These are phyloP conservation scores for Drosophila emarginata DNA, from an alignment of 2,888 invertebrate species.

Conservation along the genomic window DNA sequence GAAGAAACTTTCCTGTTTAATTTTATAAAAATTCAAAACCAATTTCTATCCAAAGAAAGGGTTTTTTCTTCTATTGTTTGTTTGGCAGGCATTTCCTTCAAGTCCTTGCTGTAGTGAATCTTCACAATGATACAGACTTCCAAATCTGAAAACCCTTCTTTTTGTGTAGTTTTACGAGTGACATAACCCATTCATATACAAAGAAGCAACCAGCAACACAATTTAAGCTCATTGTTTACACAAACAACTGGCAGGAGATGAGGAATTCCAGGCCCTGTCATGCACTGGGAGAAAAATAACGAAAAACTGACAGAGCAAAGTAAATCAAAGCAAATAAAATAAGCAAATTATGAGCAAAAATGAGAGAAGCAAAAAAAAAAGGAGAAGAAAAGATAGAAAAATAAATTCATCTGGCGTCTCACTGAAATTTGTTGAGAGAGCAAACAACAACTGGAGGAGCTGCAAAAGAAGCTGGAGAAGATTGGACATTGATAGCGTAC, in stretches of 20 bases:
- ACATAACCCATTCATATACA: conserved; percentile 54
- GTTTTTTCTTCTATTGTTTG: not conserved
- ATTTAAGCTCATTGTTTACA: conserved; percentile 58
- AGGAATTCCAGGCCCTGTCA: conserved; percentile 12
- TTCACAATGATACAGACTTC: not conserved
- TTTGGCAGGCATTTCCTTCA: not conserved
- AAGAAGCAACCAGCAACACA: conserved; percentile 30
- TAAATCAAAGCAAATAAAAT: conserved; percentile 64
- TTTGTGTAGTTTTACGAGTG: conserved; percentile 51
- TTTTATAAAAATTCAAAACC: not conserved
- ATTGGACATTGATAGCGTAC: conserved; percentile 70
- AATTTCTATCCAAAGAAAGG: not conserved
- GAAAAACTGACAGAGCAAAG: not conserved
- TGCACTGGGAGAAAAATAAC: conserved; percentile 14
- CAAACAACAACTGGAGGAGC: conserved; percentile 12
- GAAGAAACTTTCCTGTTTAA: not conserved
- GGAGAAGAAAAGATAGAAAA: conserved; percentile 24
- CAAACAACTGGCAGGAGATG: not conserved
- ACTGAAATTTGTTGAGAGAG: conserved; percentile 37
- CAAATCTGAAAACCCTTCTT: conserved; percentile 23
- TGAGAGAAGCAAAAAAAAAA: too few species aligned
- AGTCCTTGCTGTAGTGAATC: not conserved
- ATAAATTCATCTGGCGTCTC: conserved; percentile 57
- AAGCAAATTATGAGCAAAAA: conserved; percentile 61
- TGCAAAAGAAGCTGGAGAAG: conserved; percentile 27